phyloP scores from a whole-genome alignment of 2,797 vertebrate species.

The Phaenicophaeus curvirostris region DNA sequence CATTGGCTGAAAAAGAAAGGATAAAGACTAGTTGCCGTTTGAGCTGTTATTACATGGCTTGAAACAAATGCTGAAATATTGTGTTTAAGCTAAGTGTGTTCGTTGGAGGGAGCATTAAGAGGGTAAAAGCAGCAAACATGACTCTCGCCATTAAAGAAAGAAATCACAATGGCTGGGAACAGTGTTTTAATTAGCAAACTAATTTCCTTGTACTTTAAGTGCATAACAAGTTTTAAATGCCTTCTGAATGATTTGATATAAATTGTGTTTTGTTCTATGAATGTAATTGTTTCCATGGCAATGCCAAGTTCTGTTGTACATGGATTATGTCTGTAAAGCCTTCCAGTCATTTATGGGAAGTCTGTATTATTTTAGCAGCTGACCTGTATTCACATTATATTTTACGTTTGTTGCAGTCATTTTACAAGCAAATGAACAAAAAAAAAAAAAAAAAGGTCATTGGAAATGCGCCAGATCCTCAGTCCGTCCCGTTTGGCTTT shows the following conservation, averaged over 20 bases:
- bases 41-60: slow-evolving; percentile 32
- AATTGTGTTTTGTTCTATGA: slow-evolving; percentile 32
- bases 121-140: background rate
- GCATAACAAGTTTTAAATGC: slow-evolving; percentile 56
- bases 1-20: slow-evolving; percentile 54
- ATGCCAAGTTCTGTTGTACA: background rate
- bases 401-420: background rate
- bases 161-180: slow-evolving; percentile 22
- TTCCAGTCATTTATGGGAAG: slow-evolving; percentile 16
- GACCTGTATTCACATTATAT: slow-evolving; percentile 34
- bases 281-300: slow-evolving; percentile 57
- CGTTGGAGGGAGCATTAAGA: slow-evolving; percentile 5
- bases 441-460: background rate
- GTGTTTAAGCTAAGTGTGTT: slow-evolving; percentile 54
- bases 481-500: background rate
- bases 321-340: slow-evolving; percentile 3
- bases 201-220: slow-evolving; percentile 44
- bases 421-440: slow-evolving; percentile 9
- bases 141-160: slow-evolving; percentile 24
- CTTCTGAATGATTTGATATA: slow-evolving; percentile 31
- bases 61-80: slow-evolving; percentile 53
- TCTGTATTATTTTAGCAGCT: slow-evolving; percentile 33
- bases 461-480: background rate
- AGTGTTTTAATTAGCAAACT: slow-evolving; percentile 62
- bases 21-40: slow-evolving; percentile 42